Conservation (phyloP, 2,113 vertebrate species). For the Sorex fumeus region DNA sequence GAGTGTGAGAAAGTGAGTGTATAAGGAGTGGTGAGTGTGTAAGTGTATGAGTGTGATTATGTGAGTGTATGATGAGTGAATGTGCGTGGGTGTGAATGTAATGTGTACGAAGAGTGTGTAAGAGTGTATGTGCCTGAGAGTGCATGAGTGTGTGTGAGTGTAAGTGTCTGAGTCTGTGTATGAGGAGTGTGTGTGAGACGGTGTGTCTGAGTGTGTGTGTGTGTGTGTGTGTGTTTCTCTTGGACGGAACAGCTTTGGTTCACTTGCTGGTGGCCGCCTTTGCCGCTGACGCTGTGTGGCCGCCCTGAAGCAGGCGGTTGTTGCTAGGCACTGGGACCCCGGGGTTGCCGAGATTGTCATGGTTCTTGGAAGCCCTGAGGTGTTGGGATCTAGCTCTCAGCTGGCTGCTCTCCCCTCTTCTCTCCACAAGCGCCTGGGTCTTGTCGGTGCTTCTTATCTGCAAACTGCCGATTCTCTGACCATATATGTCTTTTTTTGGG, state of each 20-base stretch:
- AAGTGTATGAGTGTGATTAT: too few species aligned
- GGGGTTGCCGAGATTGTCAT: slow-evolving; percentile 76
- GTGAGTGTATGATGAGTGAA: too few species aligned
- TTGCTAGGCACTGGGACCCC: slow-evolving; percentile 80
- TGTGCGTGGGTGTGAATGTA: too few species aligned
- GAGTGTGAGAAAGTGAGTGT: too few species aligned
- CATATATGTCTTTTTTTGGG: slow-evolving; percentile 71
- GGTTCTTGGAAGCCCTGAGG: slow-evolving; percentile 61
- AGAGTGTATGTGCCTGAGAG: too few species aligned
- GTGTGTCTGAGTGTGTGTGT: too few species aligned
- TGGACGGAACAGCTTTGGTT: slow-evolving; percentile 31
- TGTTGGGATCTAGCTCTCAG: slow-evolving; percentile 64
- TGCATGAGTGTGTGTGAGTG: too few species aligned
- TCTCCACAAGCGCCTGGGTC: neutral
- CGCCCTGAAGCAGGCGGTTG: slow-evolving; percentile 81
- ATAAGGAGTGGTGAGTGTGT: too few species aligned
- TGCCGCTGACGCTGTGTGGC: slow-evolving; percentile 76
- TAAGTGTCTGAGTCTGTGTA: too few species aligned
- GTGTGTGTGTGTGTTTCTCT: neutral
- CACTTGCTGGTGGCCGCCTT: slow-evolving; percentile 58
- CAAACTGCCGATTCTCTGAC: slow-evolving; percentile 56
- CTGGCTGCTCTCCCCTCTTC: slow-evolving; percentile 2
- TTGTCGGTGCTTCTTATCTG: slow-evolving; percentile 68
- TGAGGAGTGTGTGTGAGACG: too few species aligned
- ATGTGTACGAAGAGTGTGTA: too few species aligned